Evolutionary conservation across 2,797 vertebrate species (phyloP), one percentile per base, ranked within the genome.

Genomic region (Coranthus polyacanthus): DNA sequence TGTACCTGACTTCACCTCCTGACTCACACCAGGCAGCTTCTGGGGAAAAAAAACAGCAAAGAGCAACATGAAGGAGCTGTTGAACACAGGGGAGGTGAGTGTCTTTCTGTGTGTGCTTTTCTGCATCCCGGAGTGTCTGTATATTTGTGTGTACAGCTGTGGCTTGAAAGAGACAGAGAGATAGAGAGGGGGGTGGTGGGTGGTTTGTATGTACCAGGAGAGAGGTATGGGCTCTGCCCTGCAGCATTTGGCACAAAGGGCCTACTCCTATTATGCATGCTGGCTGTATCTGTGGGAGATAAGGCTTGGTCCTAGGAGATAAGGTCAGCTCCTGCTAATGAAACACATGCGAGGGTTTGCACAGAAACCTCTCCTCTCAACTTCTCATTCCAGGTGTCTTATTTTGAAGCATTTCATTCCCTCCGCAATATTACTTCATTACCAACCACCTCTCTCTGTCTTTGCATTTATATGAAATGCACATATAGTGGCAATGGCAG

Each of bases 221-320:
- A 69, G 77, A 41, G 73, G 74, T 59, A 22, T 54, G 52, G 72
- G 66, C 75, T 82, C 64, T 88, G 73, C 84, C 86, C 86, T 2
- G 41, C 84, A 91, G 88, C 84, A 71, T 86, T 86, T 88, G 82
- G 83, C 86, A 90, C 87, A 92, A 89, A 92, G 85, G 85, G 62
- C 56, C 78, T 82, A 37, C 68, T 91, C 71, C 87, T 86, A 90
- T 92, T 93, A 92, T 92, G 86, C 82, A 92, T 92, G 88, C 83
- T 87, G 57, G 78, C 49, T 60, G 69, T 85, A 78, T 89, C 89
- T 85, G 65, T 46, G 63, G 74, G 56, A 78, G 87, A 86, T 84
- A 75, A 78, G 83, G 67, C 71, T 80, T 59, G 82, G 84, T 85
- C 79, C 72, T 64, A 76, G 63, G 79, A 90, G 91, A 94, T 91